Base-by-base conservation (phyloP, 2,888 invertebrate species). In the Apodemia mormo region DNA sequence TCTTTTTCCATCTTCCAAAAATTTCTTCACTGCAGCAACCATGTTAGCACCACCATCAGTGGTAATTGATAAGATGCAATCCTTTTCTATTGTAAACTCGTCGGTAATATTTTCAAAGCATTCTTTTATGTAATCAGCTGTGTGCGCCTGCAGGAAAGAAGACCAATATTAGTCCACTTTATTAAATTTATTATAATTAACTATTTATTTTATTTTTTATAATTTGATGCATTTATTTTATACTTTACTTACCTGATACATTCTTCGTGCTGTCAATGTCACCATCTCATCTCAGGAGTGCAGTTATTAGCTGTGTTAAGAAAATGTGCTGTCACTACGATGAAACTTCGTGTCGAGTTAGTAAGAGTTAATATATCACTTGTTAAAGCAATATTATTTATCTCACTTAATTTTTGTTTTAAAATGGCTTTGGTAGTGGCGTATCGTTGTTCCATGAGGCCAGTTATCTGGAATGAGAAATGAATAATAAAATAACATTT, bases 21-120 rank as follows among this genome's bases (percentile, higher is more conserved):
- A 80, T 69, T 72, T 49, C 67, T 70, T 70, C 70, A 79, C 79
- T 68, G 80, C 78, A 67, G 79, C 71, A 33, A 80, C 78, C 68
- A 81, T 80, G 72, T 68, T 70, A 54, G 67, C 70, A 56, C 72
- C 71, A 65, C 71, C 71, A 70, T 71, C 71, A 71, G 74, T 74
- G 61, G 69, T 72, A 45, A 74, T 72, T 43, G 68, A 72, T 68
- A 70, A n/a, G 12, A 73, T 73, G n/a, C 56, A 29, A 14, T 52
- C 37, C 66, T 72, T 72, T 65, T 69, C 69, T 68, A 69, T 72
- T 68, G 69, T 52, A 71, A 72, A 72, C 65, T 72, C 68, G 10
- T 68, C 30, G 65, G 43, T 66, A 68, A 74, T 72, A 54, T 72
- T 37, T 73, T 73, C 56, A 65, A 71, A 73, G 33, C 73, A 75